A percentile compares a stretch with the other conserved stretches of the same genome.
Evolutionary conservation across 2,113 vertebrate species (phyloP).

Genomic region (Etheostoma spectabile): DNA sequence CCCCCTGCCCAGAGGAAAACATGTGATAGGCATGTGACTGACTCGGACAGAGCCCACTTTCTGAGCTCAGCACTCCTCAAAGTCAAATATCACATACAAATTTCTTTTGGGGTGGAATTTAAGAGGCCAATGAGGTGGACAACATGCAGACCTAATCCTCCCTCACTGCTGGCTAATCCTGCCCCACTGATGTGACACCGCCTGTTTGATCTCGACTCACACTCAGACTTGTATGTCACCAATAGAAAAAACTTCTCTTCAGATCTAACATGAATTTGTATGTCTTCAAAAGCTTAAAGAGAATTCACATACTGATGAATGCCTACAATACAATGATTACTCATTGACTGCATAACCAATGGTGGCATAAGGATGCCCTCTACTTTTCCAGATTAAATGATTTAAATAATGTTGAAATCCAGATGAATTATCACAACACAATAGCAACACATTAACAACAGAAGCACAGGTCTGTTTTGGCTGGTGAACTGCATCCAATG

Average conservation of each 20-base stretch:
- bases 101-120: slow-evolving; percentile 48
- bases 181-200: background rate
- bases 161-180: slow-evolving; percentile 45
- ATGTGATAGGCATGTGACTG: slow-evolving; percentile 79
- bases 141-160: slow-evolving; percentile 54
- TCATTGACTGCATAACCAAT: background rate
- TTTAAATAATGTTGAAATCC: background rate
- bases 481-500: background rate
- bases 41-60: slow-evolving; percentile 30
- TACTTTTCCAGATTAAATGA: background rate
- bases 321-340: background rate
- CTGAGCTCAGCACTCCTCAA: slow-evolving; percentile 44
- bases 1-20: slow-evolving; percentile 46
- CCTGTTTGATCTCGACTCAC: slow-evolving; percentile 47
- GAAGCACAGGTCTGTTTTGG: background rate
- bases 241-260: slow-evolving; percentile 18
- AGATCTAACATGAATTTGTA: background rate
- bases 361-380: background rate
- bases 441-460: background rate
- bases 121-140: slow-evolving; percentile 29
- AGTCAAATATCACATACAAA: slow-evolving; percentile 53
- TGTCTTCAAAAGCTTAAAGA: background rate
- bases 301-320: background rate
- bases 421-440: slow-evolving; percentile 7
- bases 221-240: background rate